Evolutionary conservation across 2,888 invertebrate genomes (phyloP).

Genomic region (Oxycera nigricornis): DNA sequence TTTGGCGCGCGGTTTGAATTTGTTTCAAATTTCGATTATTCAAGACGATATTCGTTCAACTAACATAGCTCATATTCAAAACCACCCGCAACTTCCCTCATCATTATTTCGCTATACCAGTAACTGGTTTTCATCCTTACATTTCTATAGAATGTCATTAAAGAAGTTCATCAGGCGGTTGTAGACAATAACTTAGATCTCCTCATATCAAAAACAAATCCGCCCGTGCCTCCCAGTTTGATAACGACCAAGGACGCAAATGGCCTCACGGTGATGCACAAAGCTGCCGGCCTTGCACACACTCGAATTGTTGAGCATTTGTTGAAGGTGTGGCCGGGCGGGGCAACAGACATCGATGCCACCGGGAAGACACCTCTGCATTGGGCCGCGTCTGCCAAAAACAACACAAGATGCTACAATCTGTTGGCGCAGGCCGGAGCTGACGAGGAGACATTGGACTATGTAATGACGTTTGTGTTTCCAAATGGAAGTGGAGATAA

Average conservation of each 20-base stretch:
- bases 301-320: constrained; percentile 78
- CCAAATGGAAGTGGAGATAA: neutral
- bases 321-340: constrained; percentile 72
- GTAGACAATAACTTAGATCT: constrained; percentile 78
- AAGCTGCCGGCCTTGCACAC: constrained; percentile 85
- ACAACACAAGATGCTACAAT: constrained; percentile 79
- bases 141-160: constrained; percentile 74
- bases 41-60: too few relatives aligned
- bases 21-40: too few relatives aligned
- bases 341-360: constrained; percentile 75
- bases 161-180: constrained; percentile 80
- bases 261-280: constrained; percentile 86
- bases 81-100: too few relatives aligned
- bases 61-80: too few relatives aligned
- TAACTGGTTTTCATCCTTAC: neutral
- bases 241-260: constrained; percentile 79
- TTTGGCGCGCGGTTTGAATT: too few relatives aligned
- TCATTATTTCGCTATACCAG: too few relatives aligned
- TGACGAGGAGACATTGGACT: constrained; percentile 82
- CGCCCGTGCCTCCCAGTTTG: constrained; percentile 75
- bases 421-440: constrained; percentile 82
- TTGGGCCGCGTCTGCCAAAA: constrained; percentile 83
- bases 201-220: constrained; percentile 70
- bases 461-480: constrained; percentile 66
- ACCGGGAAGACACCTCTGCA: constrained; percentile 89